phyloP scores from a whole-genome alignment of 2,113 vertebrate species.

The Ciconia stormi region DNA sequence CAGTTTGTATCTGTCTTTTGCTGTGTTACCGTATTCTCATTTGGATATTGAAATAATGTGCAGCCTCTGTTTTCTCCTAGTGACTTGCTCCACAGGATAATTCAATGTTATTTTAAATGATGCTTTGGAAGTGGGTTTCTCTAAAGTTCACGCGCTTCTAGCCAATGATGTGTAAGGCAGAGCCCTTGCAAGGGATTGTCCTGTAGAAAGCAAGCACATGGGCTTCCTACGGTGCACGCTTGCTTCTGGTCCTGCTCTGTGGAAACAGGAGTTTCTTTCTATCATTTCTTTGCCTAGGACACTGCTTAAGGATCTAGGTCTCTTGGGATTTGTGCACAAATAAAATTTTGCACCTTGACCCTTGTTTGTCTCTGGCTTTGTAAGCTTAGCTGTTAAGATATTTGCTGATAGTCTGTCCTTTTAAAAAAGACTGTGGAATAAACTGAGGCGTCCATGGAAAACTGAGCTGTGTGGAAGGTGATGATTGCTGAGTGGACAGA shows the following conservation, averaged over 20 bases:
- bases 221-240: not conserved
- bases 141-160: not conserved
- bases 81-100: not conserved
- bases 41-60: not conserved
- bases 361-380: not conserved
- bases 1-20: not conserved
- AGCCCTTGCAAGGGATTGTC: not conserved
- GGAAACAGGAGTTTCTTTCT: not conserved
- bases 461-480: not conserved
- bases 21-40: not conserved
- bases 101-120: not conserved
- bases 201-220: not conserved
- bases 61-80: not conserved
- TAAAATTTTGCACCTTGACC: not conserved
- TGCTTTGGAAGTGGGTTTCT: not conserved
- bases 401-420: not conserved
- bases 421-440: not conserved
- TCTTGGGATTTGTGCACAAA: not conserved
- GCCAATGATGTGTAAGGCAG: not conserved
- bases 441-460: not conserved
- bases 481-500: not conserved
- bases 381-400: not conserved
- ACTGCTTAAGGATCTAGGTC: not conserved
- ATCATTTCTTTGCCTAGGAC: not conserved
- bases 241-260: not conserved